Base-by-base conservation (phyloP, 2,113 vertebrate species). In the Pedetes capensis region DNA sequence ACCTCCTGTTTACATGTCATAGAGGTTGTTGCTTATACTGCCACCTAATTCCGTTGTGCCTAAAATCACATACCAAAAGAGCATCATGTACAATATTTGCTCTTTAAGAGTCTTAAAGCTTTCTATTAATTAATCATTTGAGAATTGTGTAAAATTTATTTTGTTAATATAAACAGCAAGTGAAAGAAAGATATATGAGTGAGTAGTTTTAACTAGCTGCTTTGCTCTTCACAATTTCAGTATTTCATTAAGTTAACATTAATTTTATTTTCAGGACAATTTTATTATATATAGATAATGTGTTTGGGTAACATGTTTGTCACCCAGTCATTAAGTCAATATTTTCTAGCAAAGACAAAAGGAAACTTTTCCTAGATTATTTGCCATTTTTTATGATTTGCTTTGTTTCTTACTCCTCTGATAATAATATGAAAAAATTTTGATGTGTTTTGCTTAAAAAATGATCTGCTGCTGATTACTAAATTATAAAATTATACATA, bases 121-220 rank as follows among this genome's bases (percentile, higher is more conserved):
- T 94, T 78, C 23, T 71, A 44, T 91, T 78, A 92, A 91, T 78
- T 57, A 92, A 89, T 51, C 49, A 69, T 78, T 78, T 72, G 59
- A 87, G 34, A 42, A 85, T 72, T 79, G 9, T 71, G 39, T 42
- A 55, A 78, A 83, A 82, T 82, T 81, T 78, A 71, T 80, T 82
- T 93, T 95, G 84, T n/a, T 63, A 64, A 61, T 89, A 85, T 79
- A 93, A 88, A 87, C 42, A 59, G 20, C 2, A 96, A 85, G 68
- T 82, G 42, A 94, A 89, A 95, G 55, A 93, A 34, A 18, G 47
- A 34, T 42, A 61, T 59, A 39, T 61, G 61, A 88, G 47, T 79
- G 68, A 29, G 9, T 85, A 74, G 39, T 64, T 66, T 92, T 88
- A 44, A 51, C 13, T 42, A 71, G 44, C 32, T 92, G n/a, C 25